Evolutionary conservation across 2,113 vertebrate species (phyloP), one percentile per base, ranked within the genome.

Genomic region (Oophaga pumilio): DNA sequence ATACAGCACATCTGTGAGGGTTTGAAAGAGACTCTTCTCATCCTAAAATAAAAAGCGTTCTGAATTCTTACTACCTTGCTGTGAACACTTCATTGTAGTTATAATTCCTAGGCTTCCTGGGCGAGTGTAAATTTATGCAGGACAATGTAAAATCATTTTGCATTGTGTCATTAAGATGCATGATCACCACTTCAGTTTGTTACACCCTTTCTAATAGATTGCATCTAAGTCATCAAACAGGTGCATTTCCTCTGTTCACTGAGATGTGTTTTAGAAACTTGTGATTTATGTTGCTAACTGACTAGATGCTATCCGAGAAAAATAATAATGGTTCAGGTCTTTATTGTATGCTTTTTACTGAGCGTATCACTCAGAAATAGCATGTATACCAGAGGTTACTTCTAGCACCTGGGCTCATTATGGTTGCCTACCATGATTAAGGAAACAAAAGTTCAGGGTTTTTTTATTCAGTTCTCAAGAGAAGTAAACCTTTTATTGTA

Each of bases 131-230:
- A 78, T 86, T 49, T 66, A 86, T 78, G 33, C 57, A 78, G 33
- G 22, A 78, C 60, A 78, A 66, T 52, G 74, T 64, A 52, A 78
- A 78, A 66, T 68, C 43, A 86, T 86, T 85, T 85, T 74, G 69
- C 69, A 85, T 74, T 76, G n/a, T 85, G 83, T 33, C 69, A 74
- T 74, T 85, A 85, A 85, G 83, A 85, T 85, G 53, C 43, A 85
- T 85, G 69, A 74, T 73, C 53, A 59, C 50, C 69, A 64, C 68
- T 74, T 60, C 14, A 6, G 69, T 74, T 59, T 86, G 74, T 78
- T 53, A 49, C 60, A 78, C 62, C 43, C n/a, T 78, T 66, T 85
- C 33, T 79, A 73, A 77, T 66, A 78, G 85, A 86, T 79, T 68
- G 43, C 73, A 86, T 79, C 60, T 66, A 20, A 53, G 56, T 26